Base-by-base conservation (phyloP, 2,797 vertebrate species). In the Coendou prehensilis region DNA sequence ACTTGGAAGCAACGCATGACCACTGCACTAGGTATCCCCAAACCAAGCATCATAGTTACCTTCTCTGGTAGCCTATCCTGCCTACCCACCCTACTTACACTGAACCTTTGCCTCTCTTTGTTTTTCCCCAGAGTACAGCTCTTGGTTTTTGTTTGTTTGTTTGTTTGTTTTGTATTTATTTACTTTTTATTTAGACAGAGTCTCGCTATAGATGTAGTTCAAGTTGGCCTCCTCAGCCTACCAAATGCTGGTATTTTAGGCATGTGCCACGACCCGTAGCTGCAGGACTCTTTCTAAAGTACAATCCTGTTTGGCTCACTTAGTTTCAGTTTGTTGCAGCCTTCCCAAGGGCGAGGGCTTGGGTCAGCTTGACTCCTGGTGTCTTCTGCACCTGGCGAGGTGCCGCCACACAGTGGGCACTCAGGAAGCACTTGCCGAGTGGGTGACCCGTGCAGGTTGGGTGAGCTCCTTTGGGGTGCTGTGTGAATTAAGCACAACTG, bases 261-360 rank as follows among this genome's bases (percentile, higher is more conserved):
- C 76, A 9, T 30, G 4, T 4, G 13, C 33, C 18, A 5, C 52
- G 18, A 11, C 33, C 9, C 33, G 33, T 9, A 6, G 52, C 33
- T 56, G 63, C 45, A 1, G 0, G 0, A 8, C 41, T 45, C 69
- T 83, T 26, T n/a, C 45, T 57, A 23, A 89, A 4, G 0, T 9
- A 2, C 6, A 0, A 0, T 54, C 2, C n/a, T 22, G n/a, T 18
- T 11, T 33, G 59, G 41, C 52, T 89, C 3, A 1, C 15, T 87
- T 47, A 22, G 30, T 33, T 88, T 9, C 18, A 20, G 47, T 45
- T 73, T 41, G 28, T 52, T 8, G 2, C 41, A 78, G 75, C 75
- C 23, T 28, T 50, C 45, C 64, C 13, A 0, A 63, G 90, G n/a
- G 6, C 4, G 13, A 45, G 47, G 47, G 28, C 37, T 64, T 41